These are phyloP conservation scores for Cepaea nemoralis DNA, from an alignment of 1,140 invertebrate species.

Conservation along the genomic window DNA sequence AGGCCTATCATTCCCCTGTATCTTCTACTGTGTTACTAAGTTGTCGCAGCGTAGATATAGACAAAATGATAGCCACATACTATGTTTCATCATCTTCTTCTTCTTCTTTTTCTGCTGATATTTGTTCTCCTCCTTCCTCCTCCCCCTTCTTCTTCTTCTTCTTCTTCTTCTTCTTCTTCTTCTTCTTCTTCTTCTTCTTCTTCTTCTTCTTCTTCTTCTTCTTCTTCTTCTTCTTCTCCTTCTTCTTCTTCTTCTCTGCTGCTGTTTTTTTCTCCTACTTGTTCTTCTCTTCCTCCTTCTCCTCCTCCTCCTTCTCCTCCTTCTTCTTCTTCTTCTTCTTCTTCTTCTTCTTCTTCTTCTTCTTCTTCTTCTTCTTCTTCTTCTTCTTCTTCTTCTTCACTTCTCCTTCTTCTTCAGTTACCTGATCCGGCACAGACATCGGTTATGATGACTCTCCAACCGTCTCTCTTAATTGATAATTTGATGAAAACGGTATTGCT, in stretches of 20 bases:
- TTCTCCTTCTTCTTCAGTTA: not conserved
- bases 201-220: not conserved
- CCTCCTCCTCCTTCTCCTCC: not conserved
- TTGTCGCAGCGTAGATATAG: too few relatives aligned
- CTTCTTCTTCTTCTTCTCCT: not conserved
- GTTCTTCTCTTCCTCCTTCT: not conserved
- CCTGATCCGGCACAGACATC: too few relatives aligned
- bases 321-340: slow-evolving; percentile 12
- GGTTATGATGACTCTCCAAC: not conserved
- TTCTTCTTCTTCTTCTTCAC: not conserved
- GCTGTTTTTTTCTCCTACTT: too few relatives aligned
- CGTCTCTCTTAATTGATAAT: not conserved
- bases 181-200: not conserved
- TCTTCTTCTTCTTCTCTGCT: too few relatives aligned
- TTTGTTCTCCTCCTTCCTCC: not conserved
- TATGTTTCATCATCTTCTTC: too few relatives aligned
- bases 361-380: not conserved
- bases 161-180: not conserved
- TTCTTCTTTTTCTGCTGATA: too few relatives aligned
- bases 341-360: not conserved
- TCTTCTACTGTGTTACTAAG: too few relatives aligned
- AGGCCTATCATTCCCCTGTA: too few relatives aligned
- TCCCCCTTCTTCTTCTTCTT: not conserved
- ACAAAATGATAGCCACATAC: too few relatives aligned
- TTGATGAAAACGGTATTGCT: too few relatives aligned